Evolutionary conservation across 2,888 invertebrate genomes (phyloP).

Genomic region (Plagiodera versicolora): DNA sequence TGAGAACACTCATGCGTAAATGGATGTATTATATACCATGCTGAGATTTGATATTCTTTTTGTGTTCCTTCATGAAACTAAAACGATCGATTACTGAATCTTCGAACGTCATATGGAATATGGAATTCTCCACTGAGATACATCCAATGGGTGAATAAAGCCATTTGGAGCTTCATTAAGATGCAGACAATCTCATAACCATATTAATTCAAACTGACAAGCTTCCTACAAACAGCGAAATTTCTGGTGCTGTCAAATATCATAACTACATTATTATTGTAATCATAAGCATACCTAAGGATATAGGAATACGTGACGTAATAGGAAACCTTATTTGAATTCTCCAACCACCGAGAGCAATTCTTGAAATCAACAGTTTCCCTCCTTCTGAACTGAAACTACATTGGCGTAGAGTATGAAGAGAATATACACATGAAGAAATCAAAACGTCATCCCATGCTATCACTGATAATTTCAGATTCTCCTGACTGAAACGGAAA

Average conservation of each 20-base stretch:
- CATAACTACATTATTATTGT: conserved; percentile 41
- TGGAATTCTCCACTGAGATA: no score
- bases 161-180: background rate
- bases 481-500: no score
- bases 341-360: conserved; percentile 31
- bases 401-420: conserved; percentile 3
- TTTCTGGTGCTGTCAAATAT: conserved; percentile 29
- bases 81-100: no score
- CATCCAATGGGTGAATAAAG: background rate
- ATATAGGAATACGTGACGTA: conserved; percentile 31
- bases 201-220: conserved; percentile 16
- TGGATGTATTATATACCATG: no score
- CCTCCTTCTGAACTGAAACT: background rate
- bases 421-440: no score
- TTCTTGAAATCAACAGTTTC: conserved; percentile 38
- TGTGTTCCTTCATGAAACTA: no score
- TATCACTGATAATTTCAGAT: no score
- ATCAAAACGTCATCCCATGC: no score
- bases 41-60: no score
- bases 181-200: conserved; percentile 14
- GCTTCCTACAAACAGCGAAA: background rate
- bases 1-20: no score
- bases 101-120: background rate
- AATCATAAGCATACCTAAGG: conserved; percentile 36
- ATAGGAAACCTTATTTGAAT: conserved; percentile 31